Evolutionary conservation across 2,797 vertebrate genomes (phyloP), one percentile per base, ranked within the genome.

Genomic region (Myoxocephalus aenaeus): DNA sequence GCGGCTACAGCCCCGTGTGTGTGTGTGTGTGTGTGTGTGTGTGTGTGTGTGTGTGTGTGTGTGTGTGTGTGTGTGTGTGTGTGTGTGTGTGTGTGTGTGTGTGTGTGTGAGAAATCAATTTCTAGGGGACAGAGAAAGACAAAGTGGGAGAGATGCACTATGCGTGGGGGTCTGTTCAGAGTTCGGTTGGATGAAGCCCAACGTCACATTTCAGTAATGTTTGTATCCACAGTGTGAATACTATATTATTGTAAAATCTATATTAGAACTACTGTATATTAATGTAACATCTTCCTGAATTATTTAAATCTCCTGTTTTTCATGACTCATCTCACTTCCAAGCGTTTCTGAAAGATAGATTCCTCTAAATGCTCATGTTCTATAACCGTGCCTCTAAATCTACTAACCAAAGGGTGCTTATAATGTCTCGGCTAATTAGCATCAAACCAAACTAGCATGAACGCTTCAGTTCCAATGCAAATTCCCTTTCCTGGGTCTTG

Each of bases 401-500:
- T 74, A 65, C 79, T 81, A 82, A 89, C 84, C 77, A 54, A 89
- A 81, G 89, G 80, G 80, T 80, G 83, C 85, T 88, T 90, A 86
- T 74, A 80, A 84, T 80, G 88, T 91, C 88, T 67, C 15, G 84
- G 89, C 84, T 91, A 90, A 91, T 93, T 92, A 91, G 86, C 85
- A 14, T 93, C 90, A 92, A 87, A 86, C 86, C 80, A 90, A 90
- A 92, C 89, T 88, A 86, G 85, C 84, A 82, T 58, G 75, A 87
- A 90, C 32, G 84, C 90, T 89, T 91, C 81, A 75, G 71, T 85
- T 92, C 83, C 86, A 83, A 87, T 85, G 81, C 85, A 88, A 90
- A 90, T 79, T 90, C 79, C 77, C 87, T 77, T 87, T 90, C 86
- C 88, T 69, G 82, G 83, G 83, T 85, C 89, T 76, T 87, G 81